Evolutionary conservation across 2,888 invertebrate genomes (phyloP).

Genomic region (Glyphotaelius pellucidus): DNA sequence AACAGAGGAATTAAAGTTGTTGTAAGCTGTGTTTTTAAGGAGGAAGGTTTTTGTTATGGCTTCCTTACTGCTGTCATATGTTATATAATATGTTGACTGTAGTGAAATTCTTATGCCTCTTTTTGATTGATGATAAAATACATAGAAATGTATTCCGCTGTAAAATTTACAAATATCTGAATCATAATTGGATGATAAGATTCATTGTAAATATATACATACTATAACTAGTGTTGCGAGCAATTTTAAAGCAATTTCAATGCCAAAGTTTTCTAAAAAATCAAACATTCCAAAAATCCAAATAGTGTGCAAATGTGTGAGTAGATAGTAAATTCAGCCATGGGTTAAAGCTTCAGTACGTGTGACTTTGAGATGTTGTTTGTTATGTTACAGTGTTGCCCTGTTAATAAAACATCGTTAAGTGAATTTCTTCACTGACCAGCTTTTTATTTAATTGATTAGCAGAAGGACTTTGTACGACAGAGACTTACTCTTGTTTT

Average conservation of each 20-base stretch:
- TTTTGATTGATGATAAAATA: conserved; percentile 5
- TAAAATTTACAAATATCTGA: conserved; percentile 28
- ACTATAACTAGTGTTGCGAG: conserved; percentile 31
- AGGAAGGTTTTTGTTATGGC: background rate
- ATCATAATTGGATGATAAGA: conserved; percentile 33
- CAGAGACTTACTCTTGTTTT: conserved; percentile 81
- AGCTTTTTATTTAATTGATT: conserved; percentile 67
- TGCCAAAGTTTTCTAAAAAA: conserved; percentile 43
- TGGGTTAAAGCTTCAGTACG: conserved; percentile 53
- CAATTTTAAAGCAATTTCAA: conserved; percentile 43
- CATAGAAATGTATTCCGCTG: conserved; percentile 4
- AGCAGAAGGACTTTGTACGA: conserved; percentile 67
- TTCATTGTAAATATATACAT: conserved; percentile 22
- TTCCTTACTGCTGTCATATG: background rate
- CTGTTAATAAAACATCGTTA: conserved; percentile 65
- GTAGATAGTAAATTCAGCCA: conserved; percentile 52
- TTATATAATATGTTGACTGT: conserved; percentile 10
- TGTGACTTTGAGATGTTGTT: conserved; percentile 43
- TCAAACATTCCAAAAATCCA: conserved; percentile 45
- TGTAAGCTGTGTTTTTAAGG: background rate
- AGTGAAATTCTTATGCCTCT: conserved; percentile 12
- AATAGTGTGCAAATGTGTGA: conserved; percentile 48
- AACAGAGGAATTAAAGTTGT: conserved; percentile 6
- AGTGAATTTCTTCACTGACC: conserved; percentile 66
- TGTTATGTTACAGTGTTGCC: conserved; percentile 58